These are phyloP conservation scores for Coregonus suidteri DNA, from an alignment of 2,797 vertebrate genomes.

Conservation along the genomic window DNA sequence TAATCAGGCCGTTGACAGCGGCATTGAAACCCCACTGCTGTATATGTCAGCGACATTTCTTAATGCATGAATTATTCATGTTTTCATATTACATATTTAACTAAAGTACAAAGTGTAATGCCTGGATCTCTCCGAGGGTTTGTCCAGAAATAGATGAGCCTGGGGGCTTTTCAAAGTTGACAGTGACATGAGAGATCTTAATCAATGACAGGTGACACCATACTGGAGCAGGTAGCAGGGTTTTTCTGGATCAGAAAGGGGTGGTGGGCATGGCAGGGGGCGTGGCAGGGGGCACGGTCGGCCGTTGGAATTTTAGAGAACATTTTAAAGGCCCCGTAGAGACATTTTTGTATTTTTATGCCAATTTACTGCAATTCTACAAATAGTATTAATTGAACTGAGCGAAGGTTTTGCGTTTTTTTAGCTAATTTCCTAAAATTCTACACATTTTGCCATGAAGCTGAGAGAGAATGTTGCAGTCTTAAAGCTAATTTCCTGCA, in stretches of 20 bases:
- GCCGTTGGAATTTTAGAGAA: no score
- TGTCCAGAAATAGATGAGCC: slow-evolving; percentile 42
- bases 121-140: slow-evolving; percentile 59
- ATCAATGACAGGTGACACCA: slow-evolving; percentile 44
- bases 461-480: no score
- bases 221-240: not conserved
- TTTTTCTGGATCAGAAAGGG: not conserved
- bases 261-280: slow-evolving; percentile 26
- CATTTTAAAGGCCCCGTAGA: no score
- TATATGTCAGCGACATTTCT: slow-evolving; percentile 61
- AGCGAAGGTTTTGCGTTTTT: no score
- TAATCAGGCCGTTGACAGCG: slow-evolving; percentile 52
- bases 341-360: no score
- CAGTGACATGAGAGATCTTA: slow-evolving; percentile 50
- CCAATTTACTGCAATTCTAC: no score
- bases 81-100: slow-evolving; percentile 55
- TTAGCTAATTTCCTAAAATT: no score
- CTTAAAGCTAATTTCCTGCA: no score
- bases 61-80: slow-evolving; percentile 68
- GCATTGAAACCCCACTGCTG: slow-evolving; percentile 55
- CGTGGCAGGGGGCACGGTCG: no score
- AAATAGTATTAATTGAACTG: no score
- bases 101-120: slow-evolving; percentile 64
- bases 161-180: slow-evolving; percentile 39
- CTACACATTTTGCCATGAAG: no score